Evolutionary conservation across 2,797 vertebrate genomes (phyloP), one percentile per base, ranked within the genome.

Genomic region (Distichodus sexfasciatus): DNA sequence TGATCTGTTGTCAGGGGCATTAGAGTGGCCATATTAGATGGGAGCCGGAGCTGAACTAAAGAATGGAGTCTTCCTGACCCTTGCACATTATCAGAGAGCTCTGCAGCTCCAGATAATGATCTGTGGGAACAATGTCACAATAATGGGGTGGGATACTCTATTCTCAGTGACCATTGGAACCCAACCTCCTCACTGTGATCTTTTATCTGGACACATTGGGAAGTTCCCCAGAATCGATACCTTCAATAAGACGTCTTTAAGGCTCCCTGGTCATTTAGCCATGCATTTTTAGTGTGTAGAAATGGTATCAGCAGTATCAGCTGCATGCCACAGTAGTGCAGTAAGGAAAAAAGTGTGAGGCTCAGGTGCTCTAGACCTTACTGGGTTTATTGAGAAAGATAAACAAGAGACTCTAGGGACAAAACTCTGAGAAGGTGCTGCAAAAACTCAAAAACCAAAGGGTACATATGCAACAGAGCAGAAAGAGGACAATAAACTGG

Each of bases 91-190:
- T 40, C 55, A 58, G 35, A 60, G 4, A 4, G 38, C 10, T 6
- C 28, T 36, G 1, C 31, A 55, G 21, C 19, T 54, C 5, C 23
- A 69, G 58, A 58, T 65, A 65, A 58, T 24, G 69, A 64, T 65
- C 60, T 40, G 19, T 9, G 23, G 40, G 50, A 64, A 64, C 50
- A 55, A 57, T 35, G 51, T 43, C 12, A 31, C 26, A 28, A 26
- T 28, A 53, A 26, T 53, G 14, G 36, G 7, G 50, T 4, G 11
- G 36, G 26, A 46, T 19, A 15, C 59, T 47, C 60, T 38, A 21
- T 64, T 63, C 15, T 36, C 40, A 71, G 40, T 15, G 50, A 15
- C 64, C 3, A 7, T 38, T 3, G 46, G 36, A 29, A n/a, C 33
- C 6, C n/a, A 2, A 29, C 10, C 21, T 10, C 17, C 31, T 65